Percentiles rank a stretch among this genome's conserved stretches.
These are phyloP conservation scores for Mareca strepera DNA, from an alignment of 2,797 vertebrate genomes.

Conservation along the genomic window DNA sequence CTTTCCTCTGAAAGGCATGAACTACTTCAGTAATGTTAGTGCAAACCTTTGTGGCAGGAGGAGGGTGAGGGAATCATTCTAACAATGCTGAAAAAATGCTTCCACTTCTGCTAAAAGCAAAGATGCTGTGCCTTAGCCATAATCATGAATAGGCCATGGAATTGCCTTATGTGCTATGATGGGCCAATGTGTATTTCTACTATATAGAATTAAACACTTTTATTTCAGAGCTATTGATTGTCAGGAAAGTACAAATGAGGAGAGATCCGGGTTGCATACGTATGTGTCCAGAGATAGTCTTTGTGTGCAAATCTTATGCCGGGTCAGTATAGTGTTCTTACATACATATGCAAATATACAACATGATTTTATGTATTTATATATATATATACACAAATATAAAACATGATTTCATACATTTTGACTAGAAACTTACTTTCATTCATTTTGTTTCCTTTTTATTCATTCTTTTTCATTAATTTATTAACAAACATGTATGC, in stretches of 20 bases:
- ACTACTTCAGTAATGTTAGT: neutral
- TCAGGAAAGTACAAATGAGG: neutral
- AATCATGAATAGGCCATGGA: accelerated
- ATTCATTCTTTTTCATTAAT: neutral
- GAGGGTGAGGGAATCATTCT: neutral
- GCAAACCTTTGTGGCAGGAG: neutral
- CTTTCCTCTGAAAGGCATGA: neutral
- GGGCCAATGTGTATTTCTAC: neutral
- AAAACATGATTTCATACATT: too few relatives aligned
- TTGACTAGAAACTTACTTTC: neutral
- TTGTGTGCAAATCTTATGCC: neutral
- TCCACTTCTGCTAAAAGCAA: neutral
- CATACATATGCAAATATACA: too few relatives aligned
- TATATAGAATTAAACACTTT: neutral
- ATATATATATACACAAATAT: too few relatives aligned
- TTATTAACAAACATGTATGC: neutral
- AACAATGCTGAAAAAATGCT: neutral
- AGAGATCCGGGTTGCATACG: neutral
- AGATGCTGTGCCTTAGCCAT: neutral
- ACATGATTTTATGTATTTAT: too few relatives aligned
- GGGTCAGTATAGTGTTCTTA: neutral
- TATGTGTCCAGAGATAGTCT: neutral
- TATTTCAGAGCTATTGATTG: neutral
- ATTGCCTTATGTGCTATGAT: neutral
- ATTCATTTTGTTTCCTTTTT: too few relatives aligned